Base-by-base conservation (phyloP, 2,113 vertebrate species). In the Cyprinus carpio region DNA sequence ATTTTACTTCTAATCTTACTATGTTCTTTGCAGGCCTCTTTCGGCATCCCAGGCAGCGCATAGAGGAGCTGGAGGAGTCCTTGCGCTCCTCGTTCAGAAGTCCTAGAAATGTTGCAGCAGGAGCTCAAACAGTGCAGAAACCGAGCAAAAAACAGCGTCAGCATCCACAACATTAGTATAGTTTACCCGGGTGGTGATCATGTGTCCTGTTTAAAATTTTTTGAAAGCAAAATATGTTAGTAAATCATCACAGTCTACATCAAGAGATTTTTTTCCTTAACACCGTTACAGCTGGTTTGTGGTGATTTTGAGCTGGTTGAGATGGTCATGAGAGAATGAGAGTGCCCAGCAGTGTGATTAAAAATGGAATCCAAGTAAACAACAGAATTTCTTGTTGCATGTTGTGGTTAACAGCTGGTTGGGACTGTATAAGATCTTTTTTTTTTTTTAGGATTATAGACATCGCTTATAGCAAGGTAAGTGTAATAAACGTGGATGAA, bases 61-160 rank as follows among this genome's bases (percentile, higher is more conserved):
- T 96, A 0, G 95, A 97, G 86, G 97, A 99, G 86, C 93, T 96
- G 0, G 96, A 97, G 54, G 96, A 94, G 82, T 92, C 95, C 18
- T 88, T 99, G 8, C 84, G 90, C 27, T 97, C 96, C n/a, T 74
- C 95, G 93, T 2, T 89, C 95, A 46, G 95, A 96, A 82, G 94
- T 96, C 37, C 89, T 98, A 29, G 96, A 97, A 58, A 89, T 98
- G 94, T 92, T 99, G 71, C 96, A 99, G 86, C 94, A 95, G 88
- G 97, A 99, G 86, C 88, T 99, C 37, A 91, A n/a, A 77, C 79
- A 79, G 89, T 23, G 95, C 95, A 0, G 96, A 99, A n/a, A n/a
- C n/a, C 75, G 93, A 96, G 81, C 95, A 96, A 84, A n/a, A 99
- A 97, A 85, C 94, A 96, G 97, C n/a, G 98, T 99, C 31, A 72